Percentiles rank a stretch among this genome's conserved stretches.
phyloP scores from a whole-genome alignment of 2,113 vertebrate species.

The Bagarius yarrelli region DNA sequence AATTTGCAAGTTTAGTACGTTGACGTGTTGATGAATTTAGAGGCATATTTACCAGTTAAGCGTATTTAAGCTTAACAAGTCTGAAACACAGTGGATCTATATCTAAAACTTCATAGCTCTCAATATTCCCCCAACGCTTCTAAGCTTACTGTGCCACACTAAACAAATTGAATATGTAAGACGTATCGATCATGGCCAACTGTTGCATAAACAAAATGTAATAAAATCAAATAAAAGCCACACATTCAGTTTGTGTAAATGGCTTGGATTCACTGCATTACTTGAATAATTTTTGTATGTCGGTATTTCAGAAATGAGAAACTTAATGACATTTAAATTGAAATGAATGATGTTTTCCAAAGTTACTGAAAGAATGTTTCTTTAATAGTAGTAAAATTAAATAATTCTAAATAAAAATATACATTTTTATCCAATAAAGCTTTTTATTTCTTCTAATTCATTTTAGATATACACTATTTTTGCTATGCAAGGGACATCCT shows the following conservation, averaged over 20 bases:
- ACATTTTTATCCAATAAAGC: too few species aligned
- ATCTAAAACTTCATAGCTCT: constrained; percentile 42
- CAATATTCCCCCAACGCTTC: constrained; percentile 34
- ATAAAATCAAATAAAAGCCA: constrained; percentile 28
- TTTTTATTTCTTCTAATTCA: not conserved
- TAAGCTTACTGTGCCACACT: constrained; percentile 27
- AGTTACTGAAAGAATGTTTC: not conserved
- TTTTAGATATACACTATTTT: not conserved
- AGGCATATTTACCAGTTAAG: constrained; percentile 37
- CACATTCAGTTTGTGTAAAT: not conserved
- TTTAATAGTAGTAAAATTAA: too few species aligned
- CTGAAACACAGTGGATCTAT: constrained; percentile 8
- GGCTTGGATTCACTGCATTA: not conserved
- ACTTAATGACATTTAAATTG: too few species aligned
- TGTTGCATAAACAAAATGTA: constrained; percentile 26
- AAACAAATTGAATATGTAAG: constrained; percentile 43
- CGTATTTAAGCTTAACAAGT: constrained; percentile 38
- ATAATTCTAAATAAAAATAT: too few species aligned
- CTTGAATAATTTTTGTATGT: not conserved
- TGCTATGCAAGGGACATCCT: not conserved
- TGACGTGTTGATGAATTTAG: constrained; percentile 45
- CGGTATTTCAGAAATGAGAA: not conserved
- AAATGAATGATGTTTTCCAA: not conserved
- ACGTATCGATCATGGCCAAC: constrained; percentile 34
- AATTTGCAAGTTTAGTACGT: constrained; percentile 19